Conservation (phyloP, 2,888 invertebrate species). For the Sesia bembeciformis region DNA sequence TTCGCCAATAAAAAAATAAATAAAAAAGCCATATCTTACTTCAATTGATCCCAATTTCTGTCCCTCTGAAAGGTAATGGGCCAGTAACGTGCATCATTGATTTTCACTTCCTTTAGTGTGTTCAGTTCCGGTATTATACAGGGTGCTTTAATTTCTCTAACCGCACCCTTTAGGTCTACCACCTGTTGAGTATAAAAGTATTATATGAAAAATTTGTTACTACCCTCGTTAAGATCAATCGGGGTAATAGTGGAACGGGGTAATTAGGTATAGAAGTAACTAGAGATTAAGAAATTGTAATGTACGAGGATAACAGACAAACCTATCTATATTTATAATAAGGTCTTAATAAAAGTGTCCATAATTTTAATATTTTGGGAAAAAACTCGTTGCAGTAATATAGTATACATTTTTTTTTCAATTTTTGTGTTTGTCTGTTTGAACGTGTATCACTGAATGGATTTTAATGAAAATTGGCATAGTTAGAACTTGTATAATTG, state of each 20-base stretch:
- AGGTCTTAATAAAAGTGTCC: too few relatives aligned
- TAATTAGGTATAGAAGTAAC: constrained; percentile 14
- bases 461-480: too few relatives aligned
- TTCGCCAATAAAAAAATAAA: not conserved
- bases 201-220: too few relatives aligned
- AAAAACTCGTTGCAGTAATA: too few relatives aligned
- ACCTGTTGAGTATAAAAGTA: constrained; percentile 24
- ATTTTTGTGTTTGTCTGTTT: too few relatives aligned
- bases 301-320: too few relatives aligned
- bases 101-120: constrained; percentile 81
- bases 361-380: too few relatives aligned
- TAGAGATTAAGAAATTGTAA: constrained; percentile 10
- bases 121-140: constrained; percentile 89
- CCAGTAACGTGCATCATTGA: constrained; percentile 93
- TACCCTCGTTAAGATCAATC: too few relatives aligned
- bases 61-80: constrained; percentile 87
- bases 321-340: too few relatives aligned
- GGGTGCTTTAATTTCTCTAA: constrained; percentile 82
- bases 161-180: constrained; percentile 56
- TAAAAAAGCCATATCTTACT: constrained; percentile 74
- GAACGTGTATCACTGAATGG: too few relatives aligned
- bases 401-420: too few relatives aligned
- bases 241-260: constrained; percentile 27
- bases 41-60: constrained; percentile 88
- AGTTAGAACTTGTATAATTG: too few relatives aligned